These are phyloP conservation scores for Papilio helenus DNA, from an alignment of 1,140 invertebrate species.

Conservation along the genomic window DNA sequence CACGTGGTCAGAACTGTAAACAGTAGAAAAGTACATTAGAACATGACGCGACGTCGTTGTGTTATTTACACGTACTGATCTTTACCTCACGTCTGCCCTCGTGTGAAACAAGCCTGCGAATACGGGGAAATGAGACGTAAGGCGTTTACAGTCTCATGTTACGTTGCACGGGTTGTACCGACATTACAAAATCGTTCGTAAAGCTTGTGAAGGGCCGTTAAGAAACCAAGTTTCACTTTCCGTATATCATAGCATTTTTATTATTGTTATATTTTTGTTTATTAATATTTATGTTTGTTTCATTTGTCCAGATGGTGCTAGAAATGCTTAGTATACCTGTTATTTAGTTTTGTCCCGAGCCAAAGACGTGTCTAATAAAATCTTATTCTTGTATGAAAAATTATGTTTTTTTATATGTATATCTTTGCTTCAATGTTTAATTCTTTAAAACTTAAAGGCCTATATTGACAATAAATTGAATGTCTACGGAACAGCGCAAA, in stretches of 20 bases:
- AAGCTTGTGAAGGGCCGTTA: conserved; percentile 46
- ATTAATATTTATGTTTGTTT: conserved; percentile 54
- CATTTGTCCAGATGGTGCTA: conserved; percentile 76
- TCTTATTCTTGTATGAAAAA: conserved; percentile 39
- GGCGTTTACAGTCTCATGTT: not conserved
- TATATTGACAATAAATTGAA: conserved; percentile 66
- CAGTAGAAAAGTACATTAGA: too few relatives aligned
- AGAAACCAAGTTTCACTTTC: conserved; percentile 58
- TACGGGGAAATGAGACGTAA: not conserved
- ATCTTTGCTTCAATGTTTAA: conserved; percentile 56
- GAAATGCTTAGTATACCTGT: conserved; percentile 60
- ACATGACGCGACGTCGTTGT: too few relatives aligned
- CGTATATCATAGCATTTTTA: conserved; percentile 49
- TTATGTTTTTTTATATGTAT: conserved; percentile 57
- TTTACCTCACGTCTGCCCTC: not conserved
- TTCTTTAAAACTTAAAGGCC: conserved; percentile 56
- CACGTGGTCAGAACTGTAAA: not conserved
- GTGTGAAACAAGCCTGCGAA: not conserved
- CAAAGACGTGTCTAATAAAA: conserved; percentile 65
- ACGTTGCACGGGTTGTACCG: not conserved
- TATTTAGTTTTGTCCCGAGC: conserved; percentile 69
- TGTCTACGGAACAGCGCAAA: conserved; percentile 48
- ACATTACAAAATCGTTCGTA: conserved; percentile 31
- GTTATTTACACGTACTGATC: too few relatives aligned
- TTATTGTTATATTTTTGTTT: conserved; percentile 52